Evolutionary conservation across 2,888 invertebrate genomes (phyloP).

Genomic region (Ferdinandea cuprea): DNA sequence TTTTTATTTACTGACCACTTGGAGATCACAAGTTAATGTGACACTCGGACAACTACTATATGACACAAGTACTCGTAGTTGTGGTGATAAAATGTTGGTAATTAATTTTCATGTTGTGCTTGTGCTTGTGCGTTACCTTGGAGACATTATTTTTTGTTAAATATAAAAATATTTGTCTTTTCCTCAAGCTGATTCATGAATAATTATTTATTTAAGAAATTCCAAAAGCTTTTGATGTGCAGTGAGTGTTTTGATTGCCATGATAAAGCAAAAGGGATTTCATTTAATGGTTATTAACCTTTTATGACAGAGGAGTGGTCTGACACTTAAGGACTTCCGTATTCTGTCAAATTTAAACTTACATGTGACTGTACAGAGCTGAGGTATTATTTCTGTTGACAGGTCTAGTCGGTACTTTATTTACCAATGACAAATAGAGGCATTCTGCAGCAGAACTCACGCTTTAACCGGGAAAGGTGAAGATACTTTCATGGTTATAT

Average conservation of each 20-base stretch:
- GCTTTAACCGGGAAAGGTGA: neutral
- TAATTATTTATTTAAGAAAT: slow-evolving; percentile 53
- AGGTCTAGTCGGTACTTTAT: neutral
- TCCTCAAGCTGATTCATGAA: slow-evolving; percentile 33
- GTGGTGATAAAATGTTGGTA: slow-evolving; percentile 39
- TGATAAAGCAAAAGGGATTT: slow-evolving; percentile 38
- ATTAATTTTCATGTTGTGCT: slow-evolving; percentile 30
- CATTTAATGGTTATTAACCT: slow-evolving; percentile 44
- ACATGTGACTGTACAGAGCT: neutral
- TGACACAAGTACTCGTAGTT: slow-evolving; percentile 13
- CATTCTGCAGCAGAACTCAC: neutral
- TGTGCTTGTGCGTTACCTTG: slow-evolving; percentile 41
- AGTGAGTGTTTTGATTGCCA: slow-evolving; percentile 45
- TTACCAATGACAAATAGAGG: neutral
- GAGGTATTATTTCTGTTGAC: slow-evolving; percentile 2
- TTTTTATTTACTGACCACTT: slow-evolving; percentile 45
- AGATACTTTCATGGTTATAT: neutral
- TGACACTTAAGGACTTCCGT: slow-evolving; percentile 62
- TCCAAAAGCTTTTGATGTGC: slow-evolving; percentile 25
- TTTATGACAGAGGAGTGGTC: slow-evolving; percentile 47
- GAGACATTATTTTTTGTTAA: slow-evolving; percentile 15
- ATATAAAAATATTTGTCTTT: too few relatives aligned
- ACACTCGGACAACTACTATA: slow-evolving; percentile 10
- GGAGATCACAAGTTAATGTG: slow-evolving; percentile 56
- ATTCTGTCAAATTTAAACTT: neutral